phyloP scores from a whole-genome alignment of 2,888 invertebrate species.

The Clivina fossor region DNA sequence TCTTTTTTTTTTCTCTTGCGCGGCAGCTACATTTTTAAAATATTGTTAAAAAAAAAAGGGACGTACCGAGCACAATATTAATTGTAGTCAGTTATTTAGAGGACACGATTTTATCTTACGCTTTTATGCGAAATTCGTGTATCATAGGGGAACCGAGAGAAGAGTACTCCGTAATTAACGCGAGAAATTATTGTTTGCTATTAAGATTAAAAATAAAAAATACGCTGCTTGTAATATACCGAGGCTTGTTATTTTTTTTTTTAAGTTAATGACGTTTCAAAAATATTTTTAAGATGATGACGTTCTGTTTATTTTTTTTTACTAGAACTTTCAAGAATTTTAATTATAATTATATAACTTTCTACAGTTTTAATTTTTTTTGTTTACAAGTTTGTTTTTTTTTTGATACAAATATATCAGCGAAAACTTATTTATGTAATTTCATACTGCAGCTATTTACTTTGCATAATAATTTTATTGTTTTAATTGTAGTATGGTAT shows the following conservation, averaged over 20 bases:
- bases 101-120: neutral
- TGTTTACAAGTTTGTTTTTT: too few relatives aligned
- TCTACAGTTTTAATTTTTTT: too few relatives aligned
- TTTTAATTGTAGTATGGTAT: too few relatives aligned
- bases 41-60: neutral
- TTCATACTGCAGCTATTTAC: too few relatives aligned
- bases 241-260: too few relatives aligned
- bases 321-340: neutral
- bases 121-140: constrained; percentile 1
- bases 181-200: constrained; percentile 6
- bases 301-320: too few relatives aligned
- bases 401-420: too few relatives aligned
- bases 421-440: too few relatives aligned
- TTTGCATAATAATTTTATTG: too few relatives aligned
- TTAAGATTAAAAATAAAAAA: constrained; percentile 3
- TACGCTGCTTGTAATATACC: too few relatives aligned
- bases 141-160: neutral
- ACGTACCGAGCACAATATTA: neutral
- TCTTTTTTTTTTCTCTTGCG: constrained; percentile 1
- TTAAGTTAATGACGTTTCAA: too few relatives aligned
- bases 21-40: neutral
- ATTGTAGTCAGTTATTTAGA: constrained; percentile 1
- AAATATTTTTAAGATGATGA: too few relatives aligned
- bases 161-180: constrained; percentile 1
- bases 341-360: neutral